A percentile compares a stretch with the other conserved stretches of the same genome.
These are phyloP conservation scores for Pyralis farinalis DNA, from an alignment of 2,888 invertebrate species.

Conservation along the genomic window DNA sequence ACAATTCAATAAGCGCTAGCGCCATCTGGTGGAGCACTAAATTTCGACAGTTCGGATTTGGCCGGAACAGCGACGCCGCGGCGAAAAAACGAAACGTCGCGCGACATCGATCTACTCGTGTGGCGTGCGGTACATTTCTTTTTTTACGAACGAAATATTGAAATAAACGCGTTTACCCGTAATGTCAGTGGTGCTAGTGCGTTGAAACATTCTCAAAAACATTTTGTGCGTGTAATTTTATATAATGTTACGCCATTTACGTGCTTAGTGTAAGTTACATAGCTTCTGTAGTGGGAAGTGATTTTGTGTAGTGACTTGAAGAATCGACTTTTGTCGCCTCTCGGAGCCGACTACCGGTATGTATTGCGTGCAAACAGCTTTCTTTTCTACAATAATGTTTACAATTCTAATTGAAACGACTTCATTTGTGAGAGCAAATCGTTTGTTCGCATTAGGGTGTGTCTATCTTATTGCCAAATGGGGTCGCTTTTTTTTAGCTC, in stretches of 20 bases:
- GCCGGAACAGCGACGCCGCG: conserved; percentile 38
- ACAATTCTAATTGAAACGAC: conserved; percentile 36
- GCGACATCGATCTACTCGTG: conserved; percentile 74
- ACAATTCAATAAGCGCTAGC: conserved; percentile 33
- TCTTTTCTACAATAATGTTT: conserved; percentile 38
- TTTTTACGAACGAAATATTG: conserved; percentile 63
- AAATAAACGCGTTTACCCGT: conserved; percentile 60
- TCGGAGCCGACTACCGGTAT: conserved; percentile 60
- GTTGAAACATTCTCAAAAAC: conserved; percentile 51
- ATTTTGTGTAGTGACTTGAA: conserved; percentile 58
- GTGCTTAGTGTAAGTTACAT: conserved; percentile 73
- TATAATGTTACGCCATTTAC: conserved; percentile 61
- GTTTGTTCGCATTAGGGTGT: conserved; percentile 57
- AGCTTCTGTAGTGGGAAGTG: conserved; percentile 53
- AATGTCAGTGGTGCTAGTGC: conserved; percentile 75
- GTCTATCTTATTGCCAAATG: conserved; percentile 44
- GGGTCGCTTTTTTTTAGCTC: conserved; percentile 52
- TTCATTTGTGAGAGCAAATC: conserved; percentile 27
- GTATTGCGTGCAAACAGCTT: conserved; percentile 47
- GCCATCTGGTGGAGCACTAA: conserved; percentile 42
- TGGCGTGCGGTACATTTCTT: conserved; percentile 51
- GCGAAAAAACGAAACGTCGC: conserved; percentile 54
- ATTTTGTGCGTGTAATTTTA: conserved; percentile 62
- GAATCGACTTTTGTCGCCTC: conserved; percentile 44
- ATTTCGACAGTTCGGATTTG: conserved; percentile 24